These are phyloP conservation scores for Paralichthys olivaceus DNA, from an alignment of 2,113 vertebrate genomes.

Conservation along the genomic window DNA sequence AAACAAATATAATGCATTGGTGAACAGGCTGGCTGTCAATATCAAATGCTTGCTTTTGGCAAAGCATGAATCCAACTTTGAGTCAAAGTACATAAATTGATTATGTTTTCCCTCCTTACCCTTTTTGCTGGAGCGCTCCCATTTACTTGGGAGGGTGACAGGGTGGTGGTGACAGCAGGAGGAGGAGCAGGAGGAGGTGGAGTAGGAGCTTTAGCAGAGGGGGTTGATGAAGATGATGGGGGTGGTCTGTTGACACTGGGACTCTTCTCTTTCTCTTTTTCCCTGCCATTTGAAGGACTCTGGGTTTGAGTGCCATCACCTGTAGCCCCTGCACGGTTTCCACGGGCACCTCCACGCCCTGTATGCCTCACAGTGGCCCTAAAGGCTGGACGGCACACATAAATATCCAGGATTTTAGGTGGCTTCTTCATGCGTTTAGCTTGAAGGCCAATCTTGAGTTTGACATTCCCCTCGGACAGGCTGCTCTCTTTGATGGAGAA, in stretches of 20 bases:
- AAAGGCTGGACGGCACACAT: slow-evolving; percentile 96
- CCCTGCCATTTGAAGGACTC: slow-evolving; percentile 71
- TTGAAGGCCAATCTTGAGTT: slow-evolving; percentile 96
- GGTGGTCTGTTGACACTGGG: slow-evolving; percentile 67
- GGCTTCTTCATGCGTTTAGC: slow-evolving; percentile 97
- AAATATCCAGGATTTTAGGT: slow-evolving; percentile 97
- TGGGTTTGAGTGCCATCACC: slow-evolving; percentile 63
- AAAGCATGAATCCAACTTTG: slow-evolving; percentile 18
- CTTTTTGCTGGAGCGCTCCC: slow-evolving; percentile 77
- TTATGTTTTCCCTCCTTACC: slow-evolving; percentile 62
- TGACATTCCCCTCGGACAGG: slow-evolving; percentile 94
- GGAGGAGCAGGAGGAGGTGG: slow-evolving; percentile 68
- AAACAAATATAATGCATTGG: slow-evolving; percentile 3
- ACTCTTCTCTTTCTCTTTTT: slow-evolving; percentile 79
- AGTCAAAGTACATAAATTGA: slow-evolving; percentile 23
- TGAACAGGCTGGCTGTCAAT: slow-evolving; percentile 14
- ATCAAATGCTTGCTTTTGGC: slow-evolving; percentile 2
- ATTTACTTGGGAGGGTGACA: slow-evolving; percentile 74
- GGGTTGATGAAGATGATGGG: slow-evolving; percentile 54
- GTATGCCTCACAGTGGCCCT: slow-evolving; percentile 89
- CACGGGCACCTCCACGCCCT: slow-evolving; percentile 69
- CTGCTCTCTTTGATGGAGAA: slow-evolving; percentile 97
- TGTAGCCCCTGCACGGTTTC: slow-evolving; percentile 66
- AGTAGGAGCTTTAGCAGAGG: slow-evolving; percentile 64
- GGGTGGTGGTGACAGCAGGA: slow-evolving; percentile 57